phyloP scores from a whole-genome alignment of 1,140 invertebrate species.

The Cydia strobilella region DNA sequence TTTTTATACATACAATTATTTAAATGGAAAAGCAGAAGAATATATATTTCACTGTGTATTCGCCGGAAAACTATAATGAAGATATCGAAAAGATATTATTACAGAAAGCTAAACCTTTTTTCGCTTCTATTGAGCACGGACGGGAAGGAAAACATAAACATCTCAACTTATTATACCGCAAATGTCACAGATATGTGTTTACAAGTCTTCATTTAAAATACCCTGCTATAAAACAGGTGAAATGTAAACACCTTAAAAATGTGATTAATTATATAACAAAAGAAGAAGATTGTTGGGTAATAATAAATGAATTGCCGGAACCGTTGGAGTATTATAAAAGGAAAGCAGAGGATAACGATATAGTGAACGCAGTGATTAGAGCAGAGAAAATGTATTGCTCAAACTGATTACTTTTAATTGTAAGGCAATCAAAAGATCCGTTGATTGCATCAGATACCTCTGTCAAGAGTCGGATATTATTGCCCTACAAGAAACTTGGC shows the following conservation, averaged over 20 bases:
- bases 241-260: background rate
- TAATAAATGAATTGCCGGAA: background rate
- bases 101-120: background rate
- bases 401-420: no score
- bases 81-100: background rate
- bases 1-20: background rate
- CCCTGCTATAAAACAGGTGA: background rate
- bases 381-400: background rate
- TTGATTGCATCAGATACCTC: no score
- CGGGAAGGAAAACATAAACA: background rate
- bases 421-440: no score
- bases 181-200: background rate
- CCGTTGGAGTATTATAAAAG: background rate
- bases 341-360: background rate
- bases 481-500: no score
- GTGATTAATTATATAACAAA: background rate
- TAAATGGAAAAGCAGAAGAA: background rate
- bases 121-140: background rate
- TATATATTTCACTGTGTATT: slow-evolving; percentile 10
- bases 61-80: background rate
- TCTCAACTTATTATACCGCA: background rate
- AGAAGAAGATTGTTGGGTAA: background rate
- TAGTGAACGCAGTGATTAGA: background rate
- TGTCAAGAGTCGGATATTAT: no score
- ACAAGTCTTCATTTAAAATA: background rate